Conservation (phyloP, 2,797 vertebrate genomes). For the Odontamblyopus lacepedii region DNA sequence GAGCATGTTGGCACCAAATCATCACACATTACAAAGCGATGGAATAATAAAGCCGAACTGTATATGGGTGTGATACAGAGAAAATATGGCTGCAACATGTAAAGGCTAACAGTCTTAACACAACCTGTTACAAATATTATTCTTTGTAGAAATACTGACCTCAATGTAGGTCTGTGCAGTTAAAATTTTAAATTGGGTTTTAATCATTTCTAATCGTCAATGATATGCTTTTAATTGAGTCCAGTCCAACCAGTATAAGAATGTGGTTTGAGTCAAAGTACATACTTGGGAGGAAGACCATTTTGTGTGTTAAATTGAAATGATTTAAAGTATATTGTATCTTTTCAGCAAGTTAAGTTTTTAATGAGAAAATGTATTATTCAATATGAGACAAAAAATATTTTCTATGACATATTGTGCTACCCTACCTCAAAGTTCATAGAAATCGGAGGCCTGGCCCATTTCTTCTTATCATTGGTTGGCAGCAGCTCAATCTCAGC, state of each 20-base stretch:
- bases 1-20: constrained; percentile 20
- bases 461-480: constrained; percentile 99
- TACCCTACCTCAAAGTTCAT: constrained; percentile 97
- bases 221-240: no score
- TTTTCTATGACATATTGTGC: background rate
- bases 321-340: background rate
- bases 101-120: background rate
- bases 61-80: no score
- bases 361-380: background rate
- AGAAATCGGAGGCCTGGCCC: constrained; percentile 97
- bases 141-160: no score
- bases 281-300: no score
- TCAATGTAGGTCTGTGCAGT: no score
- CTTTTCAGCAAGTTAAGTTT: no score
- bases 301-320: background rate
- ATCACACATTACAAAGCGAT: no score
- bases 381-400: background rate
- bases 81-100: background rate
- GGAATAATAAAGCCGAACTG: constrained; percentile 1
- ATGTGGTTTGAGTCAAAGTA: no score
- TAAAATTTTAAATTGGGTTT: no score
- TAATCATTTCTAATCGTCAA: no score
- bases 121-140: background rate
- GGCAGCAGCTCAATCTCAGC: constrained; percentile 97
- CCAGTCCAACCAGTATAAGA: no score